Evolutionary conservation across 2,888 invertebrate species (phyloP).

Genomic region (Rotaria sp.): DNA sequence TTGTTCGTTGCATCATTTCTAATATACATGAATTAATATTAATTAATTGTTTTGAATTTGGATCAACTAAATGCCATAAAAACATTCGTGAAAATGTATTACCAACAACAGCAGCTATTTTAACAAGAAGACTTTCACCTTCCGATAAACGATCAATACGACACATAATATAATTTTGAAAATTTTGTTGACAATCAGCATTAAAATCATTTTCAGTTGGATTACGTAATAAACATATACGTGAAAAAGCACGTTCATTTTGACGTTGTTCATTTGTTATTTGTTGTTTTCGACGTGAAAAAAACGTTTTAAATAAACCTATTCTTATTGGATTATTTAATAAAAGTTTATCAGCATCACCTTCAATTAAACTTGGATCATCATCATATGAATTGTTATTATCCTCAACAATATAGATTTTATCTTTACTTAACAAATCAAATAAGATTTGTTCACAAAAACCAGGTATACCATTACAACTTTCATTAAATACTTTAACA

Average conservation of each 20-base stretch:
- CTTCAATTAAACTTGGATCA: background rate
- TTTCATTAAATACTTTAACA: background rate
- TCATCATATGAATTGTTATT: background rate
- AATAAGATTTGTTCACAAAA: conserved; percentile 22
- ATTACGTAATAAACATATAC: background rate
- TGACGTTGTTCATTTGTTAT: background rate
- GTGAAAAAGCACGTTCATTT: background rate
- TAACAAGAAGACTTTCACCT: background rate
- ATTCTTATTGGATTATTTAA: background rate
- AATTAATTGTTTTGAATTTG: background rate
- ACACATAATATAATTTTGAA: conserved; percentile 23
- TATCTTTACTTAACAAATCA: background rate
- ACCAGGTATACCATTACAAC: conserved; percentile 21
- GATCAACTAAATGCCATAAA: conserved; percentile 7
- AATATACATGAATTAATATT: conserved; percentile 2
- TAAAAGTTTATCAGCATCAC: background rate
- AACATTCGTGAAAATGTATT: conserved; percentile 8
- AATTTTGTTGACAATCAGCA: conserved; percentile 17
- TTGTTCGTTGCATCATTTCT: conserved; percentile 21
- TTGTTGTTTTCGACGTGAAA: background rate
- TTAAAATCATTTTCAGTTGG: background rate
- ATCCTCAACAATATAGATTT: background rate
- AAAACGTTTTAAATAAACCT: background rate
- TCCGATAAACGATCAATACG: conserved; percentile 28
- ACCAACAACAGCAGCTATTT: conserved; percentile 14